Evolutionary conservation across 2,113 vertebrate genomes (phyloP).

Genomic region (Oreotrochilus melanogaster): DNA sequence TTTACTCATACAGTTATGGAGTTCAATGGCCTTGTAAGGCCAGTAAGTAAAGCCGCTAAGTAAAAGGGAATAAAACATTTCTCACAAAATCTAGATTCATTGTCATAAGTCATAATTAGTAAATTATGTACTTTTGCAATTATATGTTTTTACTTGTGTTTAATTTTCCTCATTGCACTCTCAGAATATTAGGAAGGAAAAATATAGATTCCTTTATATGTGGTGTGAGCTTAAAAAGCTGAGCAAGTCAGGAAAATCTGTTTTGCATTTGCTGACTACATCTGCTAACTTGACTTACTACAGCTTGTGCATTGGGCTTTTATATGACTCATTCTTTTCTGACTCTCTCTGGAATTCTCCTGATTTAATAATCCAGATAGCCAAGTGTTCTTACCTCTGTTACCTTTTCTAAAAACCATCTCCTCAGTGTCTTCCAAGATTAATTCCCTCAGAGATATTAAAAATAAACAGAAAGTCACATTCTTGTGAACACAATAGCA

Average conservation of each 20-base stretch:
- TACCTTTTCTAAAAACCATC: background rate
- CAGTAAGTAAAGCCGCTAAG: background rate
- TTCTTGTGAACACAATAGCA: background rate
- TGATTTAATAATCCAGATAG: background rate
- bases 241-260: background rate
- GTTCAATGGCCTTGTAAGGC: background rate
- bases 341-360: background rate
- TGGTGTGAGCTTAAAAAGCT: background rate
- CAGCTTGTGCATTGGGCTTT: background rate
- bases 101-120: background rate
- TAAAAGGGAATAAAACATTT: background rate
- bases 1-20: background rate
- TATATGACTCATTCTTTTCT: background rate
- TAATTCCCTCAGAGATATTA: background rate
- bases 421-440: background rate
- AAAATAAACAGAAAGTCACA: background rate
- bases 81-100: background rate
- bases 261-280: background rate
- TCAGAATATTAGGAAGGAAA: background rate
- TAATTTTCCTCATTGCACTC: background rate
- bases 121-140: background rate
- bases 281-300: background rate
- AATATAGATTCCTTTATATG: background rate
- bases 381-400: background rate
- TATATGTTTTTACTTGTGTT: background rate